Conservation (phyloP, 2,113 vertebrate genomes). For the Benitochromis conjunctus region DNA sequence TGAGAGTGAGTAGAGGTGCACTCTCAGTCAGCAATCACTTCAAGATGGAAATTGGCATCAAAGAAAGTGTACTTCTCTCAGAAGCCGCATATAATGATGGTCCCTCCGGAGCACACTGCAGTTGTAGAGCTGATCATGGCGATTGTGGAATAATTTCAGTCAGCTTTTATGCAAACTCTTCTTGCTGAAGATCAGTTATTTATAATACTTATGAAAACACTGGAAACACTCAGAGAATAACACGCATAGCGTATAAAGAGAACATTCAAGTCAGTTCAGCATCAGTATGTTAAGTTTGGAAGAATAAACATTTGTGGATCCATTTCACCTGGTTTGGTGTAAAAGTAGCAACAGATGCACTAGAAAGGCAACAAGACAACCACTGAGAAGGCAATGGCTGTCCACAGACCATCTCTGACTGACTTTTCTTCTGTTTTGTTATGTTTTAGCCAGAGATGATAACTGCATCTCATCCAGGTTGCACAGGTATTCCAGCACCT, state of each 20-base stretch:
- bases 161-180: not conserved
- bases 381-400: not conserved
- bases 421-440: not conserved
- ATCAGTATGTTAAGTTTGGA: not conserved
- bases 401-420: not conserved
- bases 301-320: not conserved
- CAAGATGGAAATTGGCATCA: slow-evolving; percentile 6
- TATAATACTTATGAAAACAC: not conserved
- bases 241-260: not conserved
- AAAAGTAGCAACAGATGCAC: not conserved
- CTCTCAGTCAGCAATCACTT: slow-evolving; percentile 13
- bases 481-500: not conserved
- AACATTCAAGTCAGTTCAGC: not conserved
- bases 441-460: not conserved
- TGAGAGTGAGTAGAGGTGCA: not conserved
- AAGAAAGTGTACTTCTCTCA: not conserved
- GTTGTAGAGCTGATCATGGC: not conserved
- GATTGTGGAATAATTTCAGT: not conserved
- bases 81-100: not conserved
- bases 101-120: not conserved
- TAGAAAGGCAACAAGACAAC: not conserved
- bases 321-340: not conserved
- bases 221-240: not conserved
- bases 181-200: not conserved
- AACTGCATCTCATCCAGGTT: not conserved